A percentile compares a stretch with the other conserved stretches of the same genome.
These are phyloP conservation scores for Turritopsis rubra DNA, from an alignment of 30 jellyfish, hydroid and myxozoan genomes.

Conservation along the genomic window DNA sequence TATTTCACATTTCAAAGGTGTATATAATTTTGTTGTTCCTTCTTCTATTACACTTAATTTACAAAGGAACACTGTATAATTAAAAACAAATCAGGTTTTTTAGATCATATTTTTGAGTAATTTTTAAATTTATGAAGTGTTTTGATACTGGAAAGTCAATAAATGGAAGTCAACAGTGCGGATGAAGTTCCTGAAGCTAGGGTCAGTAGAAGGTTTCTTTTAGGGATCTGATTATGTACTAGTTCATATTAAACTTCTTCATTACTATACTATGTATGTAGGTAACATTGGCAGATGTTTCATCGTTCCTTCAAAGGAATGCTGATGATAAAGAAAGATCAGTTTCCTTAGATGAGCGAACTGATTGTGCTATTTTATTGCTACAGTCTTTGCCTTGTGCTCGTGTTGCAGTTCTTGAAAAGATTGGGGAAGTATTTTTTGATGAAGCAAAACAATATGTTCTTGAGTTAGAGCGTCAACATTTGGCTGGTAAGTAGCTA, in stretches of 20 bases:
- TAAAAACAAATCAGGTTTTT: too few relatives aligned
- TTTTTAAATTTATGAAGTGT: too few relatives aligned
- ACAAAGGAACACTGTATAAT: too few relatives aligned
- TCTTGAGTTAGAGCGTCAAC: conserved; percentile 59
- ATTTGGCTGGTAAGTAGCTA: conserved; percentile 42
- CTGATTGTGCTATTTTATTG: conserved; percentile 55
- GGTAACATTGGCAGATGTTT: conserved; percentile 11
- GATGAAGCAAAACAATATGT: conserved; percentile 68
- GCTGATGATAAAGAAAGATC: conserved; percentile 1
- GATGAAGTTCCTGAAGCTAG: background rate
- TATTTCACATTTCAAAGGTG: too few relatives aligned
- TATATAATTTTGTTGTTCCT: too few relatives aligned
- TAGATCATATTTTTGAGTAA: too few relatives aligned
- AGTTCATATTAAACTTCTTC: background rate
- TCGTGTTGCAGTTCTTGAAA: conserved; percentile 75
- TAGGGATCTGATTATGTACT: background rate
- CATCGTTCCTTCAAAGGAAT: background rate
- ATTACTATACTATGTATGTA: background rate
- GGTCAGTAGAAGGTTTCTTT: background rate
- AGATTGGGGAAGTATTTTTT: conserved; percentile 77
- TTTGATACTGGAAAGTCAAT: too few relatives aligned
- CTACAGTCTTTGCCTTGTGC: conserved; percentile 80
- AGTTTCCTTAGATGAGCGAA: conserved; percentile 54
- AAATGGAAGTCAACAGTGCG: background rate
- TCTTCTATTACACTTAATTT: too few relatives aligned